A percentile compares a stretch with the other conserved stretches of the same genome.
phyloP scores from a whole-genome alignment of 2,113 vertebrate genomes.

The Redunca redunca region DNA sequence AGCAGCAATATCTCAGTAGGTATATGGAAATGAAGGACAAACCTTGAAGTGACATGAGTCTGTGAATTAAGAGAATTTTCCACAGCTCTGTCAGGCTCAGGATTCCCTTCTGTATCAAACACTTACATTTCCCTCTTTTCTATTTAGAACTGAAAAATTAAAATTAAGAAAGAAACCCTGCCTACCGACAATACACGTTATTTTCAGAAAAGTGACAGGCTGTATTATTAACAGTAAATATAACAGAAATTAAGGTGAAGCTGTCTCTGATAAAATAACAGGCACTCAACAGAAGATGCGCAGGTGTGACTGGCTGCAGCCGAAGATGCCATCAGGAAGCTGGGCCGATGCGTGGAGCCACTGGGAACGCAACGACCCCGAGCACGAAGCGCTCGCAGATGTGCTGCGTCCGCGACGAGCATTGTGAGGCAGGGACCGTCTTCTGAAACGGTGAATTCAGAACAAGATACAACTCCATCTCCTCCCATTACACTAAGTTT shows the following conservation, averaged over 20 bases:
- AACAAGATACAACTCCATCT: background rate
- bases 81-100: background rate
- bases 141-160: background rate
- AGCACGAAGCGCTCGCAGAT: rapidly evolving
- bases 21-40: background rate
- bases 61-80: background rate
- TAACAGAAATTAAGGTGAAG: background rate
- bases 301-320: background rate
- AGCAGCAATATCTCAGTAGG: background rate
- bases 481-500: background rate
- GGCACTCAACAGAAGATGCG: background rate
- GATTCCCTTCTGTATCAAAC: background rate
- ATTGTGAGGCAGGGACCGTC: background rate
- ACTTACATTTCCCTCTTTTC: background rate
- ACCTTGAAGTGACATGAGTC: background rate
- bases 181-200: background rate
- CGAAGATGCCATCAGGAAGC: background rate
- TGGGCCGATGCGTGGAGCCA: rapidly evolving
- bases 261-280: background rate
- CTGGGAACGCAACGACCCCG: rapidly evolving
- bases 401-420: background rate
- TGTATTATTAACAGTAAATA: background rate
- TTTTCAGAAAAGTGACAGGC: background rate
- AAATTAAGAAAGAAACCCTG: background rate
- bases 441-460: background rate